A percentile compares a stretch with the other conserved stretches of the same genome.
Evolutionary conservation across 37 sponge, comb jelly and placozoan species (phyloP).

Genomic region (Ianthella basta): DNA sequence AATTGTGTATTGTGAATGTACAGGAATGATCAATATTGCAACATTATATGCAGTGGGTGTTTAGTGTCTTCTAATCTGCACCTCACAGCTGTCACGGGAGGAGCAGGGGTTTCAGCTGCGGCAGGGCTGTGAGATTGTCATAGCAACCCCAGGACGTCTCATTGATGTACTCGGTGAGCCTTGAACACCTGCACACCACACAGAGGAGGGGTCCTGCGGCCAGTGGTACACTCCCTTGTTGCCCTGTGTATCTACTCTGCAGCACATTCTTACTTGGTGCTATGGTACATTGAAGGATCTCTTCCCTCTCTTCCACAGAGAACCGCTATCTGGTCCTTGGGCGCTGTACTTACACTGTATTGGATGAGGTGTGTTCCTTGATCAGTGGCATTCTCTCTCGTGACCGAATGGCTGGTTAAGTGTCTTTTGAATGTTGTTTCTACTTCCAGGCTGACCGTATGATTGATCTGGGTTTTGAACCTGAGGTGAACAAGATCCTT

Average conservation of each 20-base stretch:
- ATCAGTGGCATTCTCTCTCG: too few relatives aligned
- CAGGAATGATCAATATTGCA: too few relatives aligned
- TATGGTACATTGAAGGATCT: too few relatives aligned
- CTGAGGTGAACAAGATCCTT: constrained; percentile 96
- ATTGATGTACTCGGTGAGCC: constrained; percentile 90
- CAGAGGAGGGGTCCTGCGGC: too few relatives aligned
- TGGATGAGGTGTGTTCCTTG: constrained; percentile 92
- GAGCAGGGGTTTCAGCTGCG: constrained; percentile 96
- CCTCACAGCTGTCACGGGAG: constrained; percentile 76
- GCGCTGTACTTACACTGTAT: constrained; percentile 95
- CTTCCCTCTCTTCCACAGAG: constrained; percentile 38
- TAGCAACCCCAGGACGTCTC: constrained; percentile 98
- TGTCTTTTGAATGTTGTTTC: neutral
- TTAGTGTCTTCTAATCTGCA: too few relatives aligned
- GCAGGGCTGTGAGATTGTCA: constrained; percentile 97
- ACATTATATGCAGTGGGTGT: neutral
- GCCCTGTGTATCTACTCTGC: too few relatives aligned
- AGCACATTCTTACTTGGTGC: too few relatives aligned
- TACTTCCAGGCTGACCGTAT: constrained; percentile 88
- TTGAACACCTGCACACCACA: neutral
- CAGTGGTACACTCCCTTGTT: too few relatives aligned
- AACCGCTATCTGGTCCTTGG: constrained; percentile 91
- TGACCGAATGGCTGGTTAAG: neutral
- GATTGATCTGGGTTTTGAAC: constrained; percentile 99
- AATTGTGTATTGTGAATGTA: neutral